Evolutionary conservation across 2,888 invertebrate species (phyloP).

Genomic region (Ophion ventricosus): DNA sequence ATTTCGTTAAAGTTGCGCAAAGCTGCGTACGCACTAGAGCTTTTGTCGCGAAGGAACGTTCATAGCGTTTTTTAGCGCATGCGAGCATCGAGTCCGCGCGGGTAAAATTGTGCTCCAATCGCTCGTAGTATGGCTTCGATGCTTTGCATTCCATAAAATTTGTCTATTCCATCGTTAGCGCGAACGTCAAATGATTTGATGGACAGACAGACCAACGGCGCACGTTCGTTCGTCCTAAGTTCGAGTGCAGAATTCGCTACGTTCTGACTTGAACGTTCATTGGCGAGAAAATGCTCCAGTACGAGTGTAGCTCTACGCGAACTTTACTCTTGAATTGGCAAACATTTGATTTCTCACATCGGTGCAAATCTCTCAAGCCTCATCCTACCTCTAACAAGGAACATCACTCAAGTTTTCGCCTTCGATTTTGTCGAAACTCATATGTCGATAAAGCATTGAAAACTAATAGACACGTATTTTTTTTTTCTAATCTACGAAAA

Average conservation of each 20-base stretch:
- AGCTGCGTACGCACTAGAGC: neutral
- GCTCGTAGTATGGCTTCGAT: neutral
- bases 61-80: neutral
- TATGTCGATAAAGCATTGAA: no score
- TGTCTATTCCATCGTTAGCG: neutral
- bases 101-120: neutral
- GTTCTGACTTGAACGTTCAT: neutral
- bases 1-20: neutral
- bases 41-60: neutral
- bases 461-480: no score
- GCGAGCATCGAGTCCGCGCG: neutral
- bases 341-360: neutral
- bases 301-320: neutral
- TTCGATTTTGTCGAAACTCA: no score
- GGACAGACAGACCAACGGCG: neutral
- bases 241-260: neutral
- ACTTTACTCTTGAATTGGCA: neutral
- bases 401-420: no score
- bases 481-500: no score
- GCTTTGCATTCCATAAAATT: neutral
- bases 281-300: neutral
- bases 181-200: neutral
- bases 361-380: slow-evolving; percentile 20
- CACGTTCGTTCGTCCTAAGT: neutral
- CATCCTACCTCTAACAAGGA: slow-evolving; percentile 17